Percentiles rank a stretch among this genome's conserved stretches.
phyloP scores from a whole-genome alignment of 2,888 invertebrate species.

The Metalampra italica region DNA sequence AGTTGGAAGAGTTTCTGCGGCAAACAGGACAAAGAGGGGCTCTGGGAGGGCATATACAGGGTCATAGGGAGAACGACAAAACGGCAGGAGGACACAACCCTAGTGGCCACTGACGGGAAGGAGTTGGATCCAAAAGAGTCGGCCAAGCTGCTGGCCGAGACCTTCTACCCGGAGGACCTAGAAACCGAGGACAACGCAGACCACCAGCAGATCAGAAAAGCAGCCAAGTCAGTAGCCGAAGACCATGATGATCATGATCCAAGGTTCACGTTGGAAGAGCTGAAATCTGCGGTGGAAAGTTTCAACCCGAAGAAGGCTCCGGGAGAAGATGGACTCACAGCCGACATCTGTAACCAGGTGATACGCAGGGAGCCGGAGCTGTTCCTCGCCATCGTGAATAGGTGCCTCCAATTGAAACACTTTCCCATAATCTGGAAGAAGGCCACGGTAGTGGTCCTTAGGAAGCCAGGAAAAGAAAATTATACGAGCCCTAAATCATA shows the following conservation, averaged over 20 bases:
- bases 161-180: too few relatives aligned
- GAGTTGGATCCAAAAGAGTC: too few relatives aligned
- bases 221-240: background rate
- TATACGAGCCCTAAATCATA: constrained; percentile 5
- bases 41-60: too few relatives aligned
- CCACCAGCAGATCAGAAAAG: too few relatives aligned
- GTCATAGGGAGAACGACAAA: too few relatives aligned
- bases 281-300: background rate
- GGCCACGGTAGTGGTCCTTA: constrained; percentile 2
- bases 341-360: constrained; percentile 18
- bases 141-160: too few relatives aligned
- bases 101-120: too few relatives aligned
- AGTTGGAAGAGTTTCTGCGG: constrained; percentile 13
- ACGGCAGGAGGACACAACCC: too few relatives aligned
- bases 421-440: constrained; percentile 11
- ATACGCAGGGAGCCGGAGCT: constrained; percentile 5
- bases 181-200: too few relatives aligned
- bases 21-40: background rate
- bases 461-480: constrained; percentile 7
- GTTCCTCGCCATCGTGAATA: constrained; percentile 2
- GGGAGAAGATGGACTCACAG: constrained; percentile 16
- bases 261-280: constrained; percentile 11
- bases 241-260: constrained; percentile 6
- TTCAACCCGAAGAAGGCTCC: constrained; percentile 19
- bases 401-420: background rate